Base-by-base conservation (phyloP, 2,113 vertebrate genomes). In the Acanthisitta chloris region DNA sequence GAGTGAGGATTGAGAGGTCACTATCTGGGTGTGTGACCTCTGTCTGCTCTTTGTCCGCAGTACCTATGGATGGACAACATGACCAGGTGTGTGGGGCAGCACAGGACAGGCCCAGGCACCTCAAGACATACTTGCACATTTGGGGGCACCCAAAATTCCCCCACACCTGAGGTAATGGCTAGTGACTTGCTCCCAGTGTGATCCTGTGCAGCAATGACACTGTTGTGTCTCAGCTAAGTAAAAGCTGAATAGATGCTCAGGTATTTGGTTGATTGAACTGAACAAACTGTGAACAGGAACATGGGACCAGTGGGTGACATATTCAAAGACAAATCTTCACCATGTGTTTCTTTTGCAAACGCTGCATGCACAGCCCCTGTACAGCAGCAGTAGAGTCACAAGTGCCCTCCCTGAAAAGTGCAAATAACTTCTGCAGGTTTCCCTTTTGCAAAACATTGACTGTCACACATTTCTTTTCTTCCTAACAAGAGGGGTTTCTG, bases 161-260 rank as follows among this genome's bases (percentile, higher is more conserved):
- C 9, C 7, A 4, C 10, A 21, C 13, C 14, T 2, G 0, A 59
- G 26, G 48, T 14, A 4, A 0, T 36, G 14, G 15, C 28, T 12
- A 1, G 2, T 21, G 70, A 5, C 26, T 81, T 74, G 21, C 31
- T 36, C 25, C 9, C 5, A 0, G 12, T 0, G 6, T 7, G 34
- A 17, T 4, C 3, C 62, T 6, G 17, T 23, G 34, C 5, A 4
- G 38, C 58, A 83, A n/a, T 3, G 2, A 2, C 29, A 6, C 10
- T n/a, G 21, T 12, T 6, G 3, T 25, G 64, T 85, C 59, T 5
- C 14, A 81, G 46, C n/a, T 25, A 57, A 17, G 73, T 36, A 24
- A n/a, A 76, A 84, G 19, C 5, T 38, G 48, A 82, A 31, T 34
- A 58, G 69, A n/a, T 18, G 19, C 45, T 86, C 40, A 31, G 38